phyloP scores from a whole-genome alignment of 2,113 vertebrate genomes.

The Oreochromis niloticus region DNA sequence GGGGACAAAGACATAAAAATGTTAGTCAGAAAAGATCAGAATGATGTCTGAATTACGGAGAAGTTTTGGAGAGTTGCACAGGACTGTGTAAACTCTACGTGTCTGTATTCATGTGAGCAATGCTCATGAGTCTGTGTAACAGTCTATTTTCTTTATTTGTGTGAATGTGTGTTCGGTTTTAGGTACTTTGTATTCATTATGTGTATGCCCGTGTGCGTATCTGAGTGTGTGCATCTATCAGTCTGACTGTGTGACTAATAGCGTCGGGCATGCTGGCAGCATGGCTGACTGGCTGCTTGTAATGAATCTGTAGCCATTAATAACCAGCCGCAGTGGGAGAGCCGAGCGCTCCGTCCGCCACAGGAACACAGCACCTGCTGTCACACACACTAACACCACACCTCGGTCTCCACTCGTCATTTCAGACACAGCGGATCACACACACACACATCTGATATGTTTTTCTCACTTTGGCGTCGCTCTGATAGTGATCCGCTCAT shows the following conservation, averaged over 20 bases:
- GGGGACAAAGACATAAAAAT: neutral
- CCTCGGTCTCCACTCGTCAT: conserved; percentile 15
- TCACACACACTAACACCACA: conserved; percentile 1
- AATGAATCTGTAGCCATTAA: conserved; percentile 62
- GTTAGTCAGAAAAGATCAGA: neutral
- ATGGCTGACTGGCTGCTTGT: conserved; percentile 45
- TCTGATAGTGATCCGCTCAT: neutral
- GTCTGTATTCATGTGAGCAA: neutral
- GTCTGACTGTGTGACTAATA: conserved; percentile 49
- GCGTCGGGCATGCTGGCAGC: conserved; percentile 21
- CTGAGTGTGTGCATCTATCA: conserved; percentile 10
- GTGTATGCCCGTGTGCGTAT: neutral
- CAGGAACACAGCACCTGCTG: conserved; percentile 42
- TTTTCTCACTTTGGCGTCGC: neutral
- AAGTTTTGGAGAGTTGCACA: neutral
- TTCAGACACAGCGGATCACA: neutral
- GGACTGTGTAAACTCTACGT: neutral
- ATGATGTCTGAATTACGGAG: neutral
- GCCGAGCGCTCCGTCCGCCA: conserved; percentile 3
- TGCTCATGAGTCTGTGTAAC: neutral
- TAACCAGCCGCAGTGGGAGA: conserved; percentile 51
- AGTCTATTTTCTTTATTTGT: neutral
- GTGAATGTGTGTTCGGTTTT: neutral
- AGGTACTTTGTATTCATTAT: neutral
- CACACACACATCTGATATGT: neutral